These are phyloP conservation scores for Leucosticte australis DNA, from an alignment of 2,113 vertebrate genomes.

Conservation along the genomic window DNA sequence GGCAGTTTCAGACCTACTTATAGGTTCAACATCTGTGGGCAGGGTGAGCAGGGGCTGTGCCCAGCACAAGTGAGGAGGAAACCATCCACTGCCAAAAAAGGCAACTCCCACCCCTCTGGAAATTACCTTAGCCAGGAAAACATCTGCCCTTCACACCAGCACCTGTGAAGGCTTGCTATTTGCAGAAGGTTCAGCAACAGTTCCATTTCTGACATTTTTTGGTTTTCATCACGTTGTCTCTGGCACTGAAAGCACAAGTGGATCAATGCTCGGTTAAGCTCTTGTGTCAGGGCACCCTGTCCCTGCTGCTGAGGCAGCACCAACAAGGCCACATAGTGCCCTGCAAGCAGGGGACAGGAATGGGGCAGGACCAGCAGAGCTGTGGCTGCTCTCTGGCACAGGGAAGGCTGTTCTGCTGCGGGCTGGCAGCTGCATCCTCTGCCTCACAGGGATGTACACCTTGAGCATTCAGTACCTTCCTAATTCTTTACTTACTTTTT, in stretches of 20 bases:
- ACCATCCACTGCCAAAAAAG: neutral
- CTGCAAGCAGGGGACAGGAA: neutral
- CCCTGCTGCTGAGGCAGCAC: neutral
- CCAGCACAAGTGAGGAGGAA: neutral
- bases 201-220: neutral
- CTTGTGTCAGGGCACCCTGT: neutral
- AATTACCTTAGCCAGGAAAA: neutral
- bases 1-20: neutral
- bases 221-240: neutral
- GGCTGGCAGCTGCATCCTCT: neutral
- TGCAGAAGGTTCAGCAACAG: neutral
- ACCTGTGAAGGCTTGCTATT: neutral
- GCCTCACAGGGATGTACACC: neutral
- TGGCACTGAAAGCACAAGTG: neutral
- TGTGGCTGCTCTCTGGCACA: neutral
- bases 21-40: neutral
- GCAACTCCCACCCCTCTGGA: neutral
- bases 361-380: neutral
- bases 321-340: neutral
- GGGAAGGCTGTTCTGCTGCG: neutral
- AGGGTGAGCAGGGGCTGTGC: neutral
- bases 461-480: neutral
- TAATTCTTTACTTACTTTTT: neutral
- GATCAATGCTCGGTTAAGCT: neutral
- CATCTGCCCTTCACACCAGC: neutral